Base-by-base conservation (phyloP, 2,113 vertebrate species). In the Acanthochromis polyacanthus region DNA sequence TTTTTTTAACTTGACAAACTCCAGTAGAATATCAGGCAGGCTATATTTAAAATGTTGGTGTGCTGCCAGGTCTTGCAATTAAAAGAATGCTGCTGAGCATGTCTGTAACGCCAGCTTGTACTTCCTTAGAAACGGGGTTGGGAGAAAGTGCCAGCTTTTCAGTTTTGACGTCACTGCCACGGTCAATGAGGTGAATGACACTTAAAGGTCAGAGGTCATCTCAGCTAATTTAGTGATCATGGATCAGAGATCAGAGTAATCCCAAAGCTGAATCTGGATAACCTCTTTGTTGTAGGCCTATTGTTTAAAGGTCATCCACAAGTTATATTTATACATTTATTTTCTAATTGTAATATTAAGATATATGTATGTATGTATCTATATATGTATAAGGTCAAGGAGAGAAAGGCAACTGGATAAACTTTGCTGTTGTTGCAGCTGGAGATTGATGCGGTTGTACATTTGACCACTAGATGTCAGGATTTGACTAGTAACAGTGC, bases 401-500 rank as follows among this genome's bases (percentile, higher is more conserved):
- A 32, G 64, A 66, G 55, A 14, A 53, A 19, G 14, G 25, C 70
- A 28, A 53, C 43, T 63, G 11, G 10, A 16, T 5, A 32, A 68
- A n/a, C 3, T 28, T 56, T n/a, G 1, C 4, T 61, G 14, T 15
- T 7, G 56, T 16, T 58, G 10, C 53, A 36, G 3, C 45, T 22
- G 19, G 5, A 56, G 10, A 48, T 3, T 12, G 17, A 0, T 82
- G 79, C 63, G 78, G 80, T 91, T 90, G 68, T 43, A 65, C 8
- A 36, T 81, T 58, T 87, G 87, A 88, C 95, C 97, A 95, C 96
- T 94, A 97, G 98, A 96, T 97, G 98, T 96, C 97, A 98, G 96
- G 82, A 82, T 93, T 93, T 1, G 92, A 94, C 91, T 91, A 92
- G 71, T 67, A 93, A 95, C 93, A 81, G 75, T 5, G 78, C 66